These are phyloP conservation scores for Simalia tracyae DNA, from an alignment of 2,797 vertebrate species.

Conservation along the genomic window DNA sequence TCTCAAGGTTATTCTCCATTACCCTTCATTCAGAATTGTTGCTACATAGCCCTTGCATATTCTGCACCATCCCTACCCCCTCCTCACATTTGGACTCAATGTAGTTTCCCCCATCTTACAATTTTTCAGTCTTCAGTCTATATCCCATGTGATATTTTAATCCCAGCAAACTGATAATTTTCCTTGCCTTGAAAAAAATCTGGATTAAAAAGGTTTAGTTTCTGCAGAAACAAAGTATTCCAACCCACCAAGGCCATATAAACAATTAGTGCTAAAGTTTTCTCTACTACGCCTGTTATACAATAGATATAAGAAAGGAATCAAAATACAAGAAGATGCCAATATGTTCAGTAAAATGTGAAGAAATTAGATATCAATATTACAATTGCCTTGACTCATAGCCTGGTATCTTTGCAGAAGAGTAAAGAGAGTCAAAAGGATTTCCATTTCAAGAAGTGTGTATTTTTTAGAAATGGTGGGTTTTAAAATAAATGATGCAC, in stretches of 20 bases:
- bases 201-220: not conserved
- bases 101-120: not conserved
- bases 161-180: not conserved
- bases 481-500: constrained; percentile 43
- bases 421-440: constrained; percentile 30
- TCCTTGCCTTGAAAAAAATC: not conserved
- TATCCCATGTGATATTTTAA: not conserved
- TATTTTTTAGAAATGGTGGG: constrained; percentile 40
- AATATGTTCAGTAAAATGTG: not conserved
- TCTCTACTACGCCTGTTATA: not conserved
- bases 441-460: constrained; percentile 32
- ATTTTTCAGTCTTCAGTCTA: no score
- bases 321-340: not conserved
- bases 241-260: not conserved
- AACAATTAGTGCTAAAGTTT: not conserved
- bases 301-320: not conserved
- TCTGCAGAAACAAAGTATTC: not conserved
- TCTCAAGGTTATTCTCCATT: not conserved
- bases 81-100: not conserved
- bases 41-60: not conserved
- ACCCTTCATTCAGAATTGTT: not conserved
- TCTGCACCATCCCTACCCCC: not conserved
- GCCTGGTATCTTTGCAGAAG: constrained; percentile 28
- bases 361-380: constrained; percentile 28
- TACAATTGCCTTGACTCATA: constrained; percentile 33